phyloP scores from a whole-genome alignment of 2,113 vertebrate genomes.

The Delphinapterus leucas region DNA sequence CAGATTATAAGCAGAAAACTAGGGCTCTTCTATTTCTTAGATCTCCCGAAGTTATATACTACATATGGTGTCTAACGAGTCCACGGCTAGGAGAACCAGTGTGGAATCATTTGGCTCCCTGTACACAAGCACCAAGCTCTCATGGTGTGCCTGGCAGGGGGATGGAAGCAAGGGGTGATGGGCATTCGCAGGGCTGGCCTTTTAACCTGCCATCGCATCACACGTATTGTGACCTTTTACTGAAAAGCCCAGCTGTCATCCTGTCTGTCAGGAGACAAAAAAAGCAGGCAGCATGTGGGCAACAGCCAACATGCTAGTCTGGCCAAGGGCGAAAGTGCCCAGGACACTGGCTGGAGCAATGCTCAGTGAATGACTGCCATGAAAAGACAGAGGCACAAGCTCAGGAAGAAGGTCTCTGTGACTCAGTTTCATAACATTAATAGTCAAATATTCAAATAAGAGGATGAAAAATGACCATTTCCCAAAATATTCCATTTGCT shows the following conservation, averaged over 20 bases:
- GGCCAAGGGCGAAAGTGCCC: background rate
- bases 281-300: background rate
- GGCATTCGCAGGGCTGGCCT: background rate
- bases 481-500: background rate
- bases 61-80: background rate
- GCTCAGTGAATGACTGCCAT: background rate
- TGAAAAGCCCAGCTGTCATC: slow-evolving; percentile 35
- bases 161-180: background rate
- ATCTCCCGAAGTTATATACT: background rate
- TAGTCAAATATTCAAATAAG: background rate
- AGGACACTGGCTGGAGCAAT: background rate
- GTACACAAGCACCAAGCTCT: background rate
- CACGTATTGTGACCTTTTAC: slow-evolving; percentile 51
- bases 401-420: background rate
- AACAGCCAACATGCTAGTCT: background rate
- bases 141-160: background rate
- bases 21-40: background rate
- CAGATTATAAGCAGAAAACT: background rate
- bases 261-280: background rate
- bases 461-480: background rate
- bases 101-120: background rate
- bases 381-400: background rate
- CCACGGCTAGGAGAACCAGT: background rate
- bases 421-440: background rate
- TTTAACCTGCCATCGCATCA: slow-evolving; percentile 42